Evolutionary conservation across 2,113 vertebrate species (phyloP).

Genomic region (Pteronura brasiliensis): DNA sequence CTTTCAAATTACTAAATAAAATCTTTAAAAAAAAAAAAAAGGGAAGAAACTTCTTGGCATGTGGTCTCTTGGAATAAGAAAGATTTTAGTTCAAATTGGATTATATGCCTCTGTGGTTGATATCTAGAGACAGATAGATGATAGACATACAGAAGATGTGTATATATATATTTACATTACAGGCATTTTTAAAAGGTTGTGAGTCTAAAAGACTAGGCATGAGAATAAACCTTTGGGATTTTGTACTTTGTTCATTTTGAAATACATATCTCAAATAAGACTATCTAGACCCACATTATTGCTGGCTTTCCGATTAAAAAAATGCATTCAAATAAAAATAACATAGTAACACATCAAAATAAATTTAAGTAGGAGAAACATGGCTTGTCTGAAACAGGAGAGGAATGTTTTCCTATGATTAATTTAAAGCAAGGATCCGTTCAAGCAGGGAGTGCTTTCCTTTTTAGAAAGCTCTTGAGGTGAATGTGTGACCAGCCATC

Average conservation of each 20-base stretch:
- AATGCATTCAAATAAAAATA: not conserved
- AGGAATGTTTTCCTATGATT: not conserved
- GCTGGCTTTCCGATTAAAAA: not conserved
- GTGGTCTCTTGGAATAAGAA: not conserved
- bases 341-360: not conserved
- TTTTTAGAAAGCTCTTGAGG: not conserved
- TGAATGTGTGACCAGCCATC: not conserved
- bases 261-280: not conserved
- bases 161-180: not conserved
- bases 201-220: not conserved
- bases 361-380: not conserved
- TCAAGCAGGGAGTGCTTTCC: not conserved
- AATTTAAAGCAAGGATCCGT: not conserved
- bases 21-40: not conserved
- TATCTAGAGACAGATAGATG: not conserved
- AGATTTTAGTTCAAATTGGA: not conserved
- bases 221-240: not conserved
- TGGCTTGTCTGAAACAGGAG: not conserved
- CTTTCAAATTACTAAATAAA: not conserved
- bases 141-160: not conserved
- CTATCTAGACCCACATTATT: not conserved
- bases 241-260: not conserved
- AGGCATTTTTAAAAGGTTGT: not conserved
- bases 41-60: not conserved
- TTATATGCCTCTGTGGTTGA: not conserved